Base-by-base conservation (phyloP, 1,140 invertebrate species). In the Ladona fulva region DNA sequence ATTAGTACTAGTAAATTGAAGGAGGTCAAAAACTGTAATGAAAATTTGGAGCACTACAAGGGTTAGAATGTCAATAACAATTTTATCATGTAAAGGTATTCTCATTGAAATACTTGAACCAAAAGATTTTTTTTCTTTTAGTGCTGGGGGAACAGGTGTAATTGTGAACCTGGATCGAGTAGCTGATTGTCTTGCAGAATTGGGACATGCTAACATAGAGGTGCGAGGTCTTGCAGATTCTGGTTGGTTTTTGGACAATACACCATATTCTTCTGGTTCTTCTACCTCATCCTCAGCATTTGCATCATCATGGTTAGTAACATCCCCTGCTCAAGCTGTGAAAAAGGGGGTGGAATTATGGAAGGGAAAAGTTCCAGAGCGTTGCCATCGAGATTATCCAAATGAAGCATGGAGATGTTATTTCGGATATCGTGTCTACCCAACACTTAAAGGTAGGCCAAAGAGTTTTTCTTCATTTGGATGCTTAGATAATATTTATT, bases 241-340 rank as follows among this genome's bases (percentile, higher is more conserved):
- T 1, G 96, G 95, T 19, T 98, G 96, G 96, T 97, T 97, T 82
- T 85, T 97, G 24, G 96, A 97, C 85, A 89, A 94, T 79, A 90
- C 92, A 76, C 92, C 89, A 25, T 93, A 88, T 83, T 87, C 85
- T 73, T 87, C 87, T 0, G 86, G 82, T 79, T 83, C 59, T 82
- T 84, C 79, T 82, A 82, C 19, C 80, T 79, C 76, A 24, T 74
- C 24, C 77, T 75, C 16, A 25, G 24, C 24, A 14, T 22, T 75
- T 75, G 78, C n/a, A 78, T 78, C 44, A 59, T 74, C 25, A 74
- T 78, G 37, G 77, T 79, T 74, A 78, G 74, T 37, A 82, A 76
- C 82, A 85, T 77, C 86, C 79, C 14, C 87, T 42, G 85, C 87
- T 5, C 87, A 92, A 0, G 87, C 89, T 1, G 91, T 94, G 42